Conservation (phyloP, 2,113 vertebrate species). For the Alligator sinensis region DNA sequence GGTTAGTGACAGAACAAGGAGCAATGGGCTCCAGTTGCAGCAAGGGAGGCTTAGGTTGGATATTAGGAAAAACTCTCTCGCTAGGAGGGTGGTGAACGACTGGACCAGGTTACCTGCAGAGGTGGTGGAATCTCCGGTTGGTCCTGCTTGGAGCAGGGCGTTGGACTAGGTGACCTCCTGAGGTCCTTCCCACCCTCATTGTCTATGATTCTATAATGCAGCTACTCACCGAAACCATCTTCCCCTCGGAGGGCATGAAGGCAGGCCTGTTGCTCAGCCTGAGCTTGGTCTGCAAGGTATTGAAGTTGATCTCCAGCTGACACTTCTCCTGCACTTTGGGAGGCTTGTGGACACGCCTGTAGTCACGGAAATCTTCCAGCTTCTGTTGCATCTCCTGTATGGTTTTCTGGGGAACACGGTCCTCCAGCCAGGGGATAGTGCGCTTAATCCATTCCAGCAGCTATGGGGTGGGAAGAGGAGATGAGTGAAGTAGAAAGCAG, state of each 20-base stretch:
- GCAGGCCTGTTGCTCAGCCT: conserved; percentile 93
- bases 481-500: rapidly evolving
- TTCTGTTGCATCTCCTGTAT: conserved; percentile 95
- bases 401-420: conserved; percentile 90
- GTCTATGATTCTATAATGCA: too few species aligned
- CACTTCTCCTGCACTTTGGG: conserved; percentile 97
- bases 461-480: conserved; percentile 50
- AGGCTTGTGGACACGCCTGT: conserved; percentile 91
- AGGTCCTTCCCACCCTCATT: too few species aligned
- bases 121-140: too few species aligned
- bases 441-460: conserved; percentile 95
- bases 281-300: conserved; percentile 96
- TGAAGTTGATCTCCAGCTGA: conserved; percentile 98
- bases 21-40: too few species aligned
- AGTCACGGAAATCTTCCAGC: conserved; percentile 94
- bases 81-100: too few species aligned
- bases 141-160: too few species aligned
- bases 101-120: too few species aligned
- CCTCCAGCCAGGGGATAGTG: conserved; percentile 95
- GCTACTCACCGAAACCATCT: conserved; percentile 89
- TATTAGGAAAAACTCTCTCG: too few species aligned
- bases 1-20: too few species aligned
- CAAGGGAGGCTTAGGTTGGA: too few species aligned
- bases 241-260: conserved; percentile 96
- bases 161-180: too few species aligned